A percentile compares a stretch with the other conserved stretches of the same genome.
Evolutionary conservation across 2,888 invertebrate genomes (phyloP).

Genomic region (Kuschelorhynchus macadamiae): DNA sequence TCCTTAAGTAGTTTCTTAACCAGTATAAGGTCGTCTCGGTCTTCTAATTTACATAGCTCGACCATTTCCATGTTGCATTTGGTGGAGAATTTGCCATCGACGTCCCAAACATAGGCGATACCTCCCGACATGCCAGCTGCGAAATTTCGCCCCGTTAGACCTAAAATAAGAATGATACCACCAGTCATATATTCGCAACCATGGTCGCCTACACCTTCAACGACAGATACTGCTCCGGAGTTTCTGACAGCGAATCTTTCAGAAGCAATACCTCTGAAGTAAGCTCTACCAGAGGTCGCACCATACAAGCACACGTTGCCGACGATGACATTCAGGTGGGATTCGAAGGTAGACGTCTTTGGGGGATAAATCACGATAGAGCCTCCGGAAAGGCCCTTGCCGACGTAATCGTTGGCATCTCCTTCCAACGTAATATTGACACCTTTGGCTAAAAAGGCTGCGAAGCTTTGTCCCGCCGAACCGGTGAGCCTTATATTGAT

Average conservation of each 20-base stretch:
- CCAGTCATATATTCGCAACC: constrained; percentile 99
- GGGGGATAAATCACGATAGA: constrained; percentile 94
- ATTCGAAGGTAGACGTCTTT: constrained; percentile 86
- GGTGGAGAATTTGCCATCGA: constrained; percentile 85
- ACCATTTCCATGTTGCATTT: constrained; percentile 97
- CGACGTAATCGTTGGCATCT: constrained; percentile 99
- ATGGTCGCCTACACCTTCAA: constrained; percentile 99
- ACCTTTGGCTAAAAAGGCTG: constrained; percentile 95
- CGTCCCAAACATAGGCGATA: constrained; percentile 95
- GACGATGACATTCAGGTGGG: constrained; percentile 95
- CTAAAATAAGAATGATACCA: constrained; percentile 88
- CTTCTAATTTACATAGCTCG: constrained; percentile 87
- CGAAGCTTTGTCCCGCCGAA: constrained; percentile 99
- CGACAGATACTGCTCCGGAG: constrained; percentile 95
- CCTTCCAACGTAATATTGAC: constrained; percentile 93
- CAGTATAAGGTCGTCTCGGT: constrained; percentile 81
- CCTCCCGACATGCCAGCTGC: constrained; percentile 98
- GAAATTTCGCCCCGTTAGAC: constrained; percentile 95
- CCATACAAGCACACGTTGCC: constrained; percentile 99
- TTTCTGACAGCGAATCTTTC: constrained; percentile 99
- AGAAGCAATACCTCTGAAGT: constrained; percentile 92
- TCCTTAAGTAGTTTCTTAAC: constrained; percentile 86
- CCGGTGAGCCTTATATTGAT: constrained; percentile 89
- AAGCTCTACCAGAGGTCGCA: constrained; percentile 94
- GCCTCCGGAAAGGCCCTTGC: constrained; percentile 95